Percentiles rank a stretch among this genome's conserved stretches.
Evolutionary conservation across 2,888 invertebrate genomes (phyloP).

Genomic region (Drosophila kanekoi): DNA sequence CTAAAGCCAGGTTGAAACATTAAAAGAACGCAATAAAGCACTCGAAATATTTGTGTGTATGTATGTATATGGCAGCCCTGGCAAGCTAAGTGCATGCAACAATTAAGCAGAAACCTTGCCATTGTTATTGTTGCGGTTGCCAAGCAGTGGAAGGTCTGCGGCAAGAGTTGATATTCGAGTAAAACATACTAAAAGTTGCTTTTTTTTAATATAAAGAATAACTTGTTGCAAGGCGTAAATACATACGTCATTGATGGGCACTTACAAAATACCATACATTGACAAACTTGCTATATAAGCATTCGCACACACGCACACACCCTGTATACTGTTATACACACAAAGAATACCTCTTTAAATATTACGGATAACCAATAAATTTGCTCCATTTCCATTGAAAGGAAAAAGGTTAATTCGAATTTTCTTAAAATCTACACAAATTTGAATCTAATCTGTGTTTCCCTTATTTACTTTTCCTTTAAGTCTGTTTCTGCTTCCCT

Average conservation of each 20-base stretch:
- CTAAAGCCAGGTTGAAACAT: constrained; percentile 15
- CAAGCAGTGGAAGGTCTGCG: constrained; percentile 34
- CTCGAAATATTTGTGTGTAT: constrained; percentile 13
- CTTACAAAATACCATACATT: constrained; percentile 57
- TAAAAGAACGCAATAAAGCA: constrained; percentile 56
- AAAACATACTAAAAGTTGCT: constrained; percentile 9
- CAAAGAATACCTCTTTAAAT: constrained; percentile 16
- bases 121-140: constrained; percentile 47
- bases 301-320: constrained; percentile 23
- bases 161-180: constrained; percentile 23
- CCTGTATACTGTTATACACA: constrained; percentile 62
- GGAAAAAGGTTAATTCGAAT: constrained; percentile 10
- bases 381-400: constrained; percentile 36
- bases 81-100: constrained; percentile 52
- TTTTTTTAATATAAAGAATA: constrained; percentile 4
- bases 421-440: background rate
- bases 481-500: constrained; percentile 19
- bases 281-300: constrained; percentile 15
- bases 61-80: constrained; percentile 47
- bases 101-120: constrained; percentile 61
- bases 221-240: constrained; percentile 43
- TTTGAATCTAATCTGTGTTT: constrained; percentile 10
- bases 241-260: constrained; percentile 21
- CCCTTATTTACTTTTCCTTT: constrained; percentile 17
- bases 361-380: constrained; percentile 13